Conservation (phyloP, 2,113 vertebrate genomes). For the Microtus richardsoni region DNA sequence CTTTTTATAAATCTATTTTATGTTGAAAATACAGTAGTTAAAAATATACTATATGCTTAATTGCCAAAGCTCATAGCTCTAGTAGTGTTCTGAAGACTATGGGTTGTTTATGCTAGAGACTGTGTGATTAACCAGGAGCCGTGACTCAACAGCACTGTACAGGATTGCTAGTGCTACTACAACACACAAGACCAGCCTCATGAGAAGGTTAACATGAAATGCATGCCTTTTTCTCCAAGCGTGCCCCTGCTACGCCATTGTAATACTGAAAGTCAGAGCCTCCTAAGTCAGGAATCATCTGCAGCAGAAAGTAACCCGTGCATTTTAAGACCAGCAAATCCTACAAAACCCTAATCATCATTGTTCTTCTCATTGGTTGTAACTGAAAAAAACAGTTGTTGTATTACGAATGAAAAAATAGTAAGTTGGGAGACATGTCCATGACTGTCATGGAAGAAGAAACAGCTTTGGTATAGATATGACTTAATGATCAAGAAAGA, state of each 20-base stretch:
- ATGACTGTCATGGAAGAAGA: neutral
- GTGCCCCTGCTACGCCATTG: too few relatives aligned
- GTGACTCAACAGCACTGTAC: neutral
- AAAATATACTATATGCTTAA: neutral
- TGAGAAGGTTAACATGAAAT: neutral
- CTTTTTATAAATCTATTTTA: neutral
- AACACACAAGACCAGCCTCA: neutral
- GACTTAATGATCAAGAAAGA: constrained; percentile 22
- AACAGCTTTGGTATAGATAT: neutral
- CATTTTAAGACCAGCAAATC: neutral
- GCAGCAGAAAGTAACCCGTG: neutral
- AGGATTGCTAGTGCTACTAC: neutral
- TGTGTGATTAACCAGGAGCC: neutral
- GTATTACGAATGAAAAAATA: neutral
- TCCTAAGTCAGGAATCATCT: neutral
- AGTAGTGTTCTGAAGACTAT: neutral
- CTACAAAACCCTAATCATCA: neutral
- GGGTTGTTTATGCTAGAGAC: neutral
- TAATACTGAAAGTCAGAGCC: neutral
- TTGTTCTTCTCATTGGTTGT: neutral
- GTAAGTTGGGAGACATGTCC: neutral
- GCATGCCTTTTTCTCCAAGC: neutral
- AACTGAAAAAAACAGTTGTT: constrained; percentile 26
- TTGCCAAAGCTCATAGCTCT: neutral
- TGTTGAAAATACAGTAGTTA: neutral